Percentiles rank a stretch among this genome's conserved stretches.
phyloP scores from a whole-genome alignment of 2,797 vertebrate species.

The Dallia pectoralis region DNA sequence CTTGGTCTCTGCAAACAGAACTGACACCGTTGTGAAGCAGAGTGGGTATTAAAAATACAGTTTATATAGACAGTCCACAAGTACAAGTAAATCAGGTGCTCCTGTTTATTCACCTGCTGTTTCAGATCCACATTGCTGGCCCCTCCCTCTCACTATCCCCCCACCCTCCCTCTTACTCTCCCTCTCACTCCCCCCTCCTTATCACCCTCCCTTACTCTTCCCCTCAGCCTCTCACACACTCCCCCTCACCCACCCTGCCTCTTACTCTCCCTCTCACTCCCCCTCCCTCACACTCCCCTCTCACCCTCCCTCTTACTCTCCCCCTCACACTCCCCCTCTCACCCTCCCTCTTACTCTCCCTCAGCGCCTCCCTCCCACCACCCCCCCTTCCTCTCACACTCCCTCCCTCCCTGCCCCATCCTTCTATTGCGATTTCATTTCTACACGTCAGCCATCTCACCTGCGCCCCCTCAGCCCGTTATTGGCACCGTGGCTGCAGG shows the following conservation, averaged over 20 bases:
- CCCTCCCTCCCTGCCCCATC: not conserved
- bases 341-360: too few species aligned
- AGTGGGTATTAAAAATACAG: not conserved
- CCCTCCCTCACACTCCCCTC: too few species aligned
- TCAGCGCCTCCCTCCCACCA: too few species aligned
- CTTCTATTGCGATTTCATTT: not conserved
- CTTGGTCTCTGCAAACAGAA: not conserved
- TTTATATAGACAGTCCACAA: not conserved
- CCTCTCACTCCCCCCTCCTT: too few species aligned
- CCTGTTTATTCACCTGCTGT: not conserved
- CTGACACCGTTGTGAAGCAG: not conserved
- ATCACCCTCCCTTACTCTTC: too few species aligned
- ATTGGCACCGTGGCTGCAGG: slow-evolving; percentile 2
- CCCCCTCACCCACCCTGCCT: too few species aligned
- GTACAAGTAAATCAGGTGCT: not conserved
- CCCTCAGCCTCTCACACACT: too few species aligned
- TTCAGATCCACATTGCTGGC: not conserved
- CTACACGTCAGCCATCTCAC: slow-evolving; percentile 10
- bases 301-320: too few species aligned
- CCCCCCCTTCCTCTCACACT: too few species aligned
- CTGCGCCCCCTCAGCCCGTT: slow-evolving; percentile 20
- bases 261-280: too few species aligned
- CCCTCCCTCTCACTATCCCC: not conserved
- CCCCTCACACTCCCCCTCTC: too few species aligned
- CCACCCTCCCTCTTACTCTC: too few species aligned